Conservation (phyloP, 2,888 invertebrate genomes). For the Tetrapedia diversipes region DNA sequence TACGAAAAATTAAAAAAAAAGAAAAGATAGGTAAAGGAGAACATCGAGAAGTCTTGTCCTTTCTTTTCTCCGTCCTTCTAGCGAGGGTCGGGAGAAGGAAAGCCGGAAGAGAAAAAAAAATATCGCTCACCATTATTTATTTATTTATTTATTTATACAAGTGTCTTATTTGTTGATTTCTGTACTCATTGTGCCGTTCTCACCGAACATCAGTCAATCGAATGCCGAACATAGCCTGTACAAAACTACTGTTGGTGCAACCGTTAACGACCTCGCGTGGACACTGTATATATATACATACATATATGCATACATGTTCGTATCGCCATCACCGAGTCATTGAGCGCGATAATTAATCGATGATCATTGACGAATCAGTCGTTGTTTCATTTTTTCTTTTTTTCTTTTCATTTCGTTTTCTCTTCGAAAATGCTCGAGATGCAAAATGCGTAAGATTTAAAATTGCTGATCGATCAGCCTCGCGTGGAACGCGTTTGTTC, state of each 20-base stretch:
- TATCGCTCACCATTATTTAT: conserved; percentile 35
- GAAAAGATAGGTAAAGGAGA: background rate
- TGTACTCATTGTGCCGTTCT: conserved; percentile 37
- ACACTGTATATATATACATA: too few relatives aligned
- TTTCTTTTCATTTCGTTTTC: too few relatives aligned
- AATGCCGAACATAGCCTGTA: conserved; percentile 55
- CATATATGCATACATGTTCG: too few relatives aligned
- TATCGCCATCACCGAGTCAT: conserved; percentile 27
- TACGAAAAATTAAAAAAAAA: background rate
- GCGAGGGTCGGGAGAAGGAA: conserved; percentile 10
- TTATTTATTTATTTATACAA: conserved; percentile 59
- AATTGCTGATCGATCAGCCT: too few relatives aligned
- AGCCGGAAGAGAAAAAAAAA: background rate
- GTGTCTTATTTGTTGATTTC: conserved; percentile 54
- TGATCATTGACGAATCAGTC: background rate
- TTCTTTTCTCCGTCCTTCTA: conserved; percentile 12
- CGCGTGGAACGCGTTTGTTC: too few relatives aligned
- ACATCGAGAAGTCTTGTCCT: conserved; percentile 37
- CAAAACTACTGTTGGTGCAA: conserved; percentile 43
- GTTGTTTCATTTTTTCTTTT: too few relatives aligned
- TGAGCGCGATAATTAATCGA: conserved; percentile 48
- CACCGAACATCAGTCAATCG: conserved; percentile 14
- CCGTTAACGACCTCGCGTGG: conserved; percentile 9
- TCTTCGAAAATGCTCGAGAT: too few relatives aligned
- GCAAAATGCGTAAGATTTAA: too few relatives aligned